phyloP scores from a whole-genome alignment of 2,888 invertebrate genomes.

The Bedellia somnulentella region DNA sequence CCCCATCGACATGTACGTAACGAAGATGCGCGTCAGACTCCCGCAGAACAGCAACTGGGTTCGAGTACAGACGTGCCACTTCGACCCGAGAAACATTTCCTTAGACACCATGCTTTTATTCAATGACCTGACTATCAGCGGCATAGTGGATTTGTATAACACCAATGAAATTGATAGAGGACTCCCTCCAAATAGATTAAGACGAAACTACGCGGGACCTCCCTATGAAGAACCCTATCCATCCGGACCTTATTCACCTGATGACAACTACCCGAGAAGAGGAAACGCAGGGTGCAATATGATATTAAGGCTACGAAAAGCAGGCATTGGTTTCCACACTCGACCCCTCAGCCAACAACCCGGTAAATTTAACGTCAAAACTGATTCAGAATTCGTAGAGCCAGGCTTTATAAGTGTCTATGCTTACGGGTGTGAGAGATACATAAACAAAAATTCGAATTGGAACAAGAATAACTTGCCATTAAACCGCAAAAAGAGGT shows the following conservation, averaged over 20 bases:
- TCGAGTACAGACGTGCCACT: constrained; percentile 74
- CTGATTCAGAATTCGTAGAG: constrained; percentile 81
- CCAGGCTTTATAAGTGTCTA: constrained; percentile 85
- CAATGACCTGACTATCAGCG: constrained; percentile 78
- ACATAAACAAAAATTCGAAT: constrained; percentile 42
- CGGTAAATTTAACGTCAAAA: constrained; percentile 73
- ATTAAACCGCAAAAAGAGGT: constrained; percentile 27
- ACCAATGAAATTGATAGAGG: constrained; percentile 38
- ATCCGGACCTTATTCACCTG: too few species aligned
- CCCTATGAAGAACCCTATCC: too few species aligned
- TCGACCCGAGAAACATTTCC: constrained; percentile 72
- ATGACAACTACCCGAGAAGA: constrained; percentile 26
- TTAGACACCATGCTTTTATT: constrained; percentile 76
- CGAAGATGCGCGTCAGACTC: constrained; percentile 68
- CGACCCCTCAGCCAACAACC: constrained; percentile 69
- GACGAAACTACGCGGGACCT: constrained; percentile 38
- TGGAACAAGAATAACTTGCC: constrained; percentile 39
- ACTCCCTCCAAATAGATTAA: constrained; percentile 22
- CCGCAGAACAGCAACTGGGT: constrained; percentile 71
- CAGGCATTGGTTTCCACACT: constrained; percentile 78
- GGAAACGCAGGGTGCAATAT: constrained; percentile 68
- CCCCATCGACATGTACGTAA: constrained; percentile 70
- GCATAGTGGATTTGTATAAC: constrained; percentile 67
- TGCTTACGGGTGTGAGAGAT: constrained; percentile 77
- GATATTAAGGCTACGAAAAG: constrained; percentile 74